Percentiles rank a stretch among this genome's conserved stretches.
Conservation (phyloP, 1,140 invertebrate genomes). For the Lordiphosa clarofinis region DNA sequence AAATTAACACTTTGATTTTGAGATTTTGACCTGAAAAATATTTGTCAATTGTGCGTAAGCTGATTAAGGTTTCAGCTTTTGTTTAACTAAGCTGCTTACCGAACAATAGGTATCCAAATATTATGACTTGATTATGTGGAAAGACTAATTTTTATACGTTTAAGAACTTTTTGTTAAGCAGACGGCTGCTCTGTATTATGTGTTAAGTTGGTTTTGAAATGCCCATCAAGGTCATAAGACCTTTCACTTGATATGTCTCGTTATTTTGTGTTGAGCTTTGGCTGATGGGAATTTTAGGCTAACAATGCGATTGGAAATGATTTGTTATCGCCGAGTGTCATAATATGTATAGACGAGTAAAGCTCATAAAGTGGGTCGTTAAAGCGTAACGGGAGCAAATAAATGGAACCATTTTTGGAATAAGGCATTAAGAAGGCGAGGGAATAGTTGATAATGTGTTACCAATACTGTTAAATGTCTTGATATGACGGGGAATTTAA, state of each 20-base stretch:
- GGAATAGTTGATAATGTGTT: too few species aligned
- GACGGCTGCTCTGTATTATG: conserved; percentile 66
- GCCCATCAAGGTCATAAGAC: conserved; percentile 53
- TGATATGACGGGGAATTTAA: too few species aligned
- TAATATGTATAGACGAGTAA: conserved; percentile 31
- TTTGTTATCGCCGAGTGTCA: conserved; percentile 26
- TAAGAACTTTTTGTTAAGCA: conserved; percentile 49
- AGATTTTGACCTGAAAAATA: conserved; percentile 16
- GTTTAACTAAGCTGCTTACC: conserved; percentile 42
- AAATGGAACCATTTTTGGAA: neutral
- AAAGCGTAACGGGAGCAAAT: conserved; percentile 36
- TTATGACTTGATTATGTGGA: conserved; percentile 76
- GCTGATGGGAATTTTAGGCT: conserved; percentile 35
- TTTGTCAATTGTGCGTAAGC: conserved; percentile 41
- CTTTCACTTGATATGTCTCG: conserved; percentile 46
- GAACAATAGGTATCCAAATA: conserved; percentile 64
- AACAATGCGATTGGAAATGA: conserved; percentile 41
- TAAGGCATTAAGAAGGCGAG: too few species aligned
- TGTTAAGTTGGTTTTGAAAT: conserved; percentile 59
- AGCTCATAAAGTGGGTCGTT: conserved; percentile 14
- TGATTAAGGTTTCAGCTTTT: conserved; percentile 31
- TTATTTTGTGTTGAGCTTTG: conserved; percentile 1
- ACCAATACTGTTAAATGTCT: too few species aligned
- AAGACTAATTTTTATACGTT: conserved; percentile 70
- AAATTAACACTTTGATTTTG: conserved; percentile 72